phyloP scores from a whole-genome alignment of 2,113 vertebrate species.

The Lepus timidus region DNA sequence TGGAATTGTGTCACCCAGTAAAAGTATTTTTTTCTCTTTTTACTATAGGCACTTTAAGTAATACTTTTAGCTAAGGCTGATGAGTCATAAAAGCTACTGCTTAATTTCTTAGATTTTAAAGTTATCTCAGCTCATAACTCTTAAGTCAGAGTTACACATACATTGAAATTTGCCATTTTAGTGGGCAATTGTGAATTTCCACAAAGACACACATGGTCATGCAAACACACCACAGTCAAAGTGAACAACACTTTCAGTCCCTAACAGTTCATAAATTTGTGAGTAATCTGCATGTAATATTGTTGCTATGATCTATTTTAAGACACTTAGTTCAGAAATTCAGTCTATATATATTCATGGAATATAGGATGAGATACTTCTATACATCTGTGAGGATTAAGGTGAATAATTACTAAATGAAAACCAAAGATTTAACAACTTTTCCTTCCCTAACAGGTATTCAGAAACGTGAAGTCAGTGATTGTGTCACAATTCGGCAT shows the following conservation, averaged over 20 bases:
- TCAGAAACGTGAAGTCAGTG: conserved; percentile 94
- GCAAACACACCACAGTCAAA: neutral
- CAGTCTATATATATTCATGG: neutral
- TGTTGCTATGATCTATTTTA: neutral
- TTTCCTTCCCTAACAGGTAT: conserved; percentile 89
- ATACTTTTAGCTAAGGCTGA: neutral
- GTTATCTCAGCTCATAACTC: conserved; percentile 25
- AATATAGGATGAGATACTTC: conserved; percentile 23
- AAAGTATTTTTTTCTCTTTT: conserved; percentile 41
- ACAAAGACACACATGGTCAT: neutral
- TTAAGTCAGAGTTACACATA: neutral
- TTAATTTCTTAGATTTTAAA: conserved; percentile 42
- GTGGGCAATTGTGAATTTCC: conserved; percentile 18
- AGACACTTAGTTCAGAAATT: conserved; percentile 36
- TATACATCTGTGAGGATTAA: neutral
- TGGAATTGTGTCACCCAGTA: neutral
- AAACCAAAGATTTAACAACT: conserved; percentile 22
- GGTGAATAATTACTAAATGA: conserved; percentile 47
- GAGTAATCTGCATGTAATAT: neutral
- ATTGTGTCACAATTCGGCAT: conserved; percentile 95
- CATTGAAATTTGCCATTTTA: neutral
- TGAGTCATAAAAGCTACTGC: conserved; percentile 50
- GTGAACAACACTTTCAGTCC: neutral
- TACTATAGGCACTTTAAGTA: conserved; percentile 14
- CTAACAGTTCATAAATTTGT: neutral